Conservation (phyloP, 37 sponge, comb jelly and placozoan genomes). For the Tethya wilhelma region DNA sequence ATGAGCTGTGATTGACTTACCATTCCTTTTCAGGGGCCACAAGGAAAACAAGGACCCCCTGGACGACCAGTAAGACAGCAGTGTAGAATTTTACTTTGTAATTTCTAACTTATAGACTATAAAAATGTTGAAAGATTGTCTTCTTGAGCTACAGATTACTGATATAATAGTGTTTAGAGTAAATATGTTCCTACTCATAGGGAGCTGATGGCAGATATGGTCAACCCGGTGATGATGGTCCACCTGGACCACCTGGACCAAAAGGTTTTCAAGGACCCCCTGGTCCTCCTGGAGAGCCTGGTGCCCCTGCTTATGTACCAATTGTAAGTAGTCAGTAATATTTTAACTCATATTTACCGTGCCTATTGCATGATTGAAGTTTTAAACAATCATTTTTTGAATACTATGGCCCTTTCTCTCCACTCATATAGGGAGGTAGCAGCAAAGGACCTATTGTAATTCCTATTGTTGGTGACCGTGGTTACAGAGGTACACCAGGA, state of each 20-base stretch:
- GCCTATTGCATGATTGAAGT: not conserved
- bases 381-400: not conserved
- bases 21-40: constrained; percentile 36
- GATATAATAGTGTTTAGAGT: not conserved
- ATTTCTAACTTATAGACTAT: not conserved
- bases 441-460: constrained; percentile 60
- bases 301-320: constrained; percentile 47
- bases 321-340: constrained; percentile 7
- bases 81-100: not conserved
- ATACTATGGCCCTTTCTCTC: not conserved
- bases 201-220: constrained; percentile 41
- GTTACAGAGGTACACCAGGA: constrained; percentile 51
- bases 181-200: not conserved
- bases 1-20: too few species aligned
- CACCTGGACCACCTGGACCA: constrained; percentile 12
- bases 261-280: constrained; percentile 41
- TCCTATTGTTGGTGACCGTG: constrained; percentile 73
- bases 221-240: constrained; percentile 20
- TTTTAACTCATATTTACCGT: not conserved
- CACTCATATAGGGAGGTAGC: constrained; percentile 1
- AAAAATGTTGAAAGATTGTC: too few species aligned
- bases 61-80: constrained; percentile 48
- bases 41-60: constrained; percentile 32
- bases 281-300: constrained; percentile 58
- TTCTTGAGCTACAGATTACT: too few species aligned